A percentile compares a stretch with the other conserved stretches of the same genome.
Conservation (phyloP, 2,888 invertebrate species). For the Drosophila trichaetosa region DNA sequence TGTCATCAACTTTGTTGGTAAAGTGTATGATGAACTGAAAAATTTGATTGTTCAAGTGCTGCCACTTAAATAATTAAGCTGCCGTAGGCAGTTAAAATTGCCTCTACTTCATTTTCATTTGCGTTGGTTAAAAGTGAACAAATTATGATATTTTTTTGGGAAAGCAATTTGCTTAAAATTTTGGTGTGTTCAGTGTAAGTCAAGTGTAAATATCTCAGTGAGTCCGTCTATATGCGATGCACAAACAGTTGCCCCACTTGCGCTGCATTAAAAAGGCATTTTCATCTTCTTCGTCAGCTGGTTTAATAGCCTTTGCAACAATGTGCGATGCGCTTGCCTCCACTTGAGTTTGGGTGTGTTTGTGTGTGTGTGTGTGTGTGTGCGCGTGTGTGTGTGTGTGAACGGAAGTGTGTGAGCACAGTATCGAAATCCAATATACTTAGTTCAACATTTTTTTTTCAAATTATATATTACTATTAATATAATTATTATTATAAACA, state of each 20-base stretch:
- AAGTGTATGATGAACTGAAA: background rate
- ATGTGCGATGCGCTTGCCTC: slow-evolving; percentile 36
- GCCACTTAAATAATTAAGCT: slow-evolving; percentile 22
- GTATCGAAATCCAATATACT: slow-evolving; percentile 29
- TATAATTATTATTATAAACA: background rate
- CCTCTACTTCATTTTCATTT: background rate
- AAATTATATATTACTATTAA: background rate
- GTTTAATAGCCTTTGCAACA: slow-evolving; percentile 75
- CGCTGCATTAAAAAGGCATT: slow-evolving; percentile 77
- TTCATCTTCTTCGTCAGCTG: slow-evolving; percentile 49
- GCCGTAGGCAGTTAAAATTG: background rate
- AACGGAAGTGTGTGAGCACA: slow-evolving; percentile 16
- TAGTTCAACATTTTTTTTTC: background rate
- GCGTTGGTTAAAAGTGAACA: slow-evolving; percentile 1
- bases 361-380: background rate
- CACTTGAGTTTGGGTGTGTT: background rate
- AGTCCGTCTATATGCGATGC: slow-evolving; percentile 30
- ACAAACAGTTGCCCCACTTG: slow-evolving; percentile 66
- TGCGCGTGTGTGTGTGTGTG: background rate
- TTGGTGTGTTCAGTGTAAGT: slow-evolving; percentile 35
- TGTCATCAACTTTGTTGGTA: background rate
- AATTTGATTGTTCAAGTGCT: background rate
- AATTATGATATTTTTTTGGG: slow-evolving; percentile 18
- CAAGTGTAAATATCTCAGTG: slow-evolving; percentile 39
- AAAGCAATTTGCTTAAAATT: slow-evolving; percentile 37